A percentile compares a stretch with the other conserved stretches of the same genome.
Conservation (phyloP, 2,888 invertebrate species). For the Oegoconia quadripuncta region DNA sequence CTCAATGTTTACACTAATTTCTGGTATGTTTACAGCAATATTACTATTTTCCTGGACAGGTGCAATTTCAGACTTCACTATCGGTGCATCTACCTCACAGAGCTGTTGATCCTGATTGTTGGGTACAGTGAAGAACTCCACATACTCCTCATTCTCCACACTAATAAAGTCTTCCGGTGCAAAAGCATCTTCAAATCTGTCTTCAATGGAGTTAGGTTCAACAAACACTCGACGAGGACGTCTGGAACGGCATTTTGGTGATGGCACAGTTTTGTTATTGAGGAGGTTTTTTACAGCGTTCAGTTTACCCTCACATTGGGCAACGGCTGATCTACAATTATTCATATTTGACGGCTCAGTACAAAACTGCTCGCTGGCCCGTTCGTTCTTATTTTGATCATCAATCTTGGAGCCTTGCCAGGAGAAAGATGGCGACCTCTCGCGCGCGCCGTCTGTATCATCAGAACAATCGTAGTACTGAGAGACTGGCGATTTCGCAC, state of each 20-base stretch:
- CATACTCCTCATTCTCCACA: constrained; percentile 36
- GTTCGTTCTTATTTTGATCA: constrained; percentile 57
- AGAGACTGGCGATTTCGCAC: constrained; percentile 34
- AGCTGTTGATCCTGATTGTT: constrained; percentile 37
- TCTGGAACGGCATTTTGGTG: constrained; percentile 28
- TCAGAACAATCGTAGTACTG: constrained; percentile 48
- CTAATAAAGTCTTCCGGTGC: constrained; percentile 49
- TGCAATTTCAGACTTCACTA: constrained; percentile 36
- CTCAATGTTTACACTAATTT: neutral
- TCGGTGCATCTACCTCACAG: constrained; percentile 38
- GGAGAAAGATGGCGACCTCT: constrained; percentile 36
- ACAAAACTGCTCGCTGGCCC: constrained; percentile 28
- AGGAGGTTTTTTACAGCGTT: constrained; percentile 49
- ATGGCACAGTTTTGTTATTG: constrained; percentile 30
- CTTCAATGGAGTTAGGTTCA: constrained; percentile 49
- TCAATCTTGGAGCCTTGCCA: constrained; percentile 56
- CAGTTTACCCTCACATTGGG: constrained; percentile 56
- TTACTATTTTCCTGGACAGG: constrained; percentile 27
- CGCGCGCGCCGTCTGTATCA: constrained; percentile 27
- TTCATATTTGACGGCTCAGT: constrained; percentile 22
- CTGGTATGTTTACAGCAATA: constrained; percentile 2
- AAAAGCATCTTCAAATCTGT: constrained; percentile 61
- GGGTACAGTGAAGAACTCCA: constrained; percentile 42
- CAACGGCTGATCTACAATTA: constrained; percentile 45
- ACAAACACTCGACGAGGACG: constrained; percentile 46